These are phyloP conservation scores for Phragmatobia fuliginosa DNA, from an alignment of 2,888 invertebrate species.

Conservation along the genomic window DNA sequence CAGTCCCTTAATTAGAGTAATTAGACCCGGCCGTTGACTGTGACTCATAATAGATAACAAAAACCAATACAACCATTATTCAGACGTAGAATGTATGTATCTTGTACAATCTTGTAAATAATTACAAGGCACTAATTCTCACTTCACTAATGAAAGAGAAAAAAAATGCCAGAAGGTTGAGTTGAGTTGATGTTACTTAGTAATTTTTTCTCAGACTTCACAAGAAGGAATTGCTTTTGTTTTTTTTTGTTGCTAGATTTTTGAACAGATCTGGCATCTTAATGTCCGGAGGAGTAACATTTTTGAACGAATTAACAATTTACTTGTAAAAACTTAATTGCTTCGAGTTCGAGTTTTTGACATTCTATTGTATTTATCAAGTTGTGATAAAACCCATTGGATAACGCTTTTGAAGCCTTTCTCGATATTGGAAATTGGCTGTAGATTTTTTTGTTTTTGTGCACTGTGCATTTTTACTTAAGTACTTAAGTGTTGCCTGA, in stretches of 20 bases:
- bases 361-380: slow-evolving; percentile 20
- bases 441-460: background rate
- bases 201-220: slow-evolving; percentile 11
- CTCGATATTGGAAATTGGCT: slow-evolving; percentile 13
- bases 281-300: slow-evolving; percentile 8
- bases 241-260: slow-evolving; percentile 18
- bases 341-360: slow-evolving; percentile 19
- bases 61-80: background rate
- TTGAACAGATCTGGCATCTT: slow-evolving; percentile 7
- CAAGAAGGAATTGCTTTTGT: slow-evolving; percentile 15
- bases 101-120: background rate
- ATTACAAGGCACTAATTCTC: background rate
- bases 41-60: background rate
- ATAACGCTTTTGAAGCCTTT: slow-evolving; percentile 3
- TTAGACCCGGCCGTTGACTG: background rate
- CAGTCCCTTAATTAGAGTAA: too few relatives aligned
- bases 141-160: background rate
- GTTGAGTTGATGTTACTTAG: background rate
- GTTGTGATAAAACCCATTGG: slow-evolving; percentile 14
- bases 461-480: background rate
- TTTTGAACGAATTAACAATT: slow-evolving; percentile 9
- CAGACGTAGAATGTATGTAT: background rate
- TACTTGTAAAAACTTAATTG: slow-evolving; percentile 21
- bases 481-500: too few relatives aligned
- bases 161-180: background rate